phyloP scores from a whole-genome alignment of 1,140 invertebrate genomes.

The Drosophila biarmipes region DNA sequence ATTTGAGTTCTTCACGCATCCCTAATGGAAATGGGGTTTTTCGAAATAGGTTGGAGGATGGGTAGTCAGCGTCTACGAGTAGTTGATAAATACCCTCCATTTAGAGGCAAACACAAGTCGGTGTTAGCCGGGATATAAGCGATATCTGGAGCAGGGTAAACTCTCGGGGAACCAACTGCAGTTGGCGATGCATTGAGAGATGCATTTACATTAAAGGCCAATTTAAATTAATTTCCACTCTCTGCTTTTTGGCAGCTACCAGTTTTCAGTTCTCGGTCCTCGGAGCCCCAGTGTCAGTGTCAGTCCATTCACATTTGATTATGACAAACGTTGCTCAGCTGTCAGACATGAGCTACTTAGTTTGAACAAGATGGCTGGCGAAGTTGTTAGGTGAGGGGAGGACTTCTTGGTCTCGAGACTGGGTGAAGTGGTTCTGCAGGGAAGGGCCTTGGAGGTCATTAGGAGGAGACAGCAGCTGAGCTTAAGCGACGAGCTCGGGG shows the following conservation, averaged over 20 bases:
- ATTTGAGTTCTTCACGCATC: slow-evolving; percentile 81
- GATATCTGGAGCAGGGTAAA: slow-evolving; percentile 69
- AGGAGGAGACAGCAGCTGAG: slow-evolving; percentile 75
- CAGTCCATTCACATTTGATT: slow-evolving; percentile 79
- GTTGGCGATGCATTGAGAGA: slow-evolving; percentile 75
- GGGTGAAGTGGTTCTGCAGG: slow-evolving; percentile 26
- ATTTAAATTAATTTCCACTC: slow-evolving; percentile 83
- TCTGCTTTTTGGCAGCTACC: slow-evolving; percentile 61
- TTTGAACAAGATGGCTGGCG: slow-evolving; percentile 60
- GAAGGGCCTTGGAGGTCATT: slow-evolving; percentile 51
- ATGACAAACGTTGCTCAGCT: slow-evolving; percentile 82
- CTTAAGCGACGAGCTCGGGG: slow-evolving; percentile 52
- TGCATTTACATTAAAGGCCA: slow-evolving; percentile 83
- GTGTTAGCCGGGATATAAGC: slow-evolving; percentile 73
- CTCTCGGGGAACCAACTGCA: slow-evolving; percentile 24
- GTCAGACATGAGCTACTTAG: slow-evolving; percentile 76
- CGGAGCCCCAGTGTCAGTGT: slow-evolving; percentile 49
- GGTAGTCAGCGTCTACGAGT: slow-evolving; percentile 39
- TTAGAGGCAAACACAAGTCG: slow-evolving; percentile 73
- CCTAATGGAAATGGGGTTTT: slow-evolving; percentile 38
- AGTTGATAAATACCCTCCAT: slow-evolving; percentile 73
- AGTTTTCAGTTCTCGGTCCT: slow-evolving; percentile 51
- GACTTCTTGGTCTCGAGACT: slow-evolving; percentile 13
- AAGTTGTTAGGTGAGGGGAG: slow-evolving; percentile 6
- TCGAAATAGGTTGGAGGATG: slow-evolving; percentile 16